Percentiles rank a stretch among this genome's conserved stretches.
Evolutionary conservation across 2,888 invertebrate genomes (phyloP).

Genomic region (Platycnemis pennipes): DNA sequence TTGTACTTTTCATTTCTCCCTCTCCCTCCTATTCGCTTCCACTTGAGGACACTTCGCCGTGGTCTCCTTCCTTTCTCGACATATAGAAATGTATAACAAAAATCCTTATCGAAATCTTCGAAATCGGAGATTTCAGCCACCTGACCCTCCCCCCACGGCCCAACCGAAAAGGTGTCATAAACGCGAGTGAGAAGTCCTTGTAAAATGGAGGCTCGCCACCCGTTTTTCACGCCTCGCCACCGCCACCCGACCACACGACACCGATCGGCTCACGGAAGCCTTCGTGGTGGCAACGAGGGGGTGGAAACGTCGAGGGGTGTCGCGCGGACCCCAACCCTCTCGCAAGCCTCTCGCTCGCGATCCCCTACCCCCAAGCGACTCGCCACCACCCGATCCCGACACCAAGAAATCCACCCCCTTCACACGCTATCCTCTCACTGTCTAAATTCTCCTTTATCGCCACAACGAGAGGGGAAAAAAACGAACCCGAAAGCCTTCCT

Average conservation of each 20-base stretch:
- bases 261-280: background rate
- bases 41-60: background rate
- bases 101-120: constrained; percentile 45
- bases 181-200: constrained; percentile 47
- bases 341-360: background rate
- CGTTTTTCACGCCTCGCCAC: constrained; percentile 20
- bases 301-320: background rate
- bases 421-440: too few relatives aligned
- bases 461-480: background rate
- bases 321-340: background rate
- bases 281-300: background rate
- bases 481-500: constrained; percentile 28
- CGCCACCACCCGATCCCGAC: constrained; percentile 6
- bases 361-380: too few relatives aligned
- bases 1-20: background rate
- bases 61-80: background rate
- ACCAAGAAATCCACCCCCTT: too few relatives aligned
- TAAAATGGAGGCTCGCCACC: background rate
- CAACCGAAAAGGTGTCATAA: constrained; percentile 57
- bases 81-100: constrained; percentile 60
- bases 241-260: background rate
- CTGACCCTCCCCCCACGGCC: background rate
- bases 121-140: constrained; percentile 28
- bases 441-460: constrained; percentile 24
- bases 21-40: background rate